Conservation (phyloP, 2,113 vertebrate genomes). For the Nothoprocta pentlandii region DNA sequence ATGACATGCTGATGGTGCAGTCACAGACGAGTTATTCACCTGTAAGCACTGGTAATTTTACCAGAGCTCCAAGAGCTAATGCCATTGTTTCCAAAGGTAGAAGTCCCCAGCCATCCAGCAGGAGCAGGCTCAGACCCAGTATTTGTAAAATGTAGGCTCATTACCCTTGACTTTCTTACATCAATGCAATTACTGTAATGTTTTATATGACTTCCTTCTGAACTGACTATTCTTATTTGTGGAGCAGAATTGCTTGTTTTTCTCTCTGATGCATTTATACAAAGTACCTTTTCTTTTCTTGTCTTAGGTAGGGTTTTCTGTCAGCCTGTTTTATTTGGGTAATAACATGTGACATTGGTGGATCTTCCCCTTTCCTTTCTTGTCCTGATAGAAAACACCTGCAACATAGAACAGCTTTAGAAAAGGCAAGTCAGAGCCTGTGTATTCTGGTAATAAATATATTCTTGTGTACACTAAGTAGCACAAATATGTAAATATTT, state of each 20-base stretch:
- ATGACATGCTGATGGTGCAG: not conserved
- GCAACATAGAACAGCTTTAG: slow-evolving; percentile 25
- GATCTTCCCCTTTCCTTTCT: slow-evolving; percentile 40
- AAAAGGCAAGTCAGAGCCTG: slow-evolving; percentile 37
- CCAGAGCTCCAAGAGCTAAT: not conserved
- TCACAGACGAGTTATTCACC: not conserved
- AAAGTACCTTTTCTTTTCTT: slow-evolving; percentile 23
- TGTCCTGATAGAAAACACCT: slow-evolving; percentile 41
- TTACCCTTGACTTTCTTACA: not conserved
- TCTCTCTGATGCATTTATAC: not conserved
- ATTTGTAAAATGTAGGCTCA: not conserved
- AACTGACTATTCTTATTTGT: not conserved
- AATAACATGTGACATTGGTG: slow-evolving; percentile 12
- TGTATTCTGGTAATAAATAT: not conserved
- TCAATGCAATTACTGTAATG: slow-evolving; percentile 14
- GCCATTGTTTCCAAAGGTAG: not conserved
- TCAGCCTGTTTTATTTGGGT: slow-evolving; percentile 45
- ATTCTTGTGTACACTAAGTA: slow-evolving; percentile 29
- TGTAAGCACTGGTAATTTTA: not conserved
- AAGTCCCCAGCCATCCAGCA: not conserved
- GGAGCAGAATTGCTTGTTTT: not conserved
- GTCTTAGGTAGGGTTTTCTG: slow-evolving; percentile 8
- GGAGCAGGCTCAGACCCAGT: not conserved
- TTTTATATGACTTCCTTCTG: slow-evolving; percentile 25
- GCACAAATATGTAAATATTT: slow-evolving; percentile 75